Evolutionary conservation across 92 coral and sea anemone genomes (phyloP).

Genomic region (Plumapathes pennacea): DNA sequence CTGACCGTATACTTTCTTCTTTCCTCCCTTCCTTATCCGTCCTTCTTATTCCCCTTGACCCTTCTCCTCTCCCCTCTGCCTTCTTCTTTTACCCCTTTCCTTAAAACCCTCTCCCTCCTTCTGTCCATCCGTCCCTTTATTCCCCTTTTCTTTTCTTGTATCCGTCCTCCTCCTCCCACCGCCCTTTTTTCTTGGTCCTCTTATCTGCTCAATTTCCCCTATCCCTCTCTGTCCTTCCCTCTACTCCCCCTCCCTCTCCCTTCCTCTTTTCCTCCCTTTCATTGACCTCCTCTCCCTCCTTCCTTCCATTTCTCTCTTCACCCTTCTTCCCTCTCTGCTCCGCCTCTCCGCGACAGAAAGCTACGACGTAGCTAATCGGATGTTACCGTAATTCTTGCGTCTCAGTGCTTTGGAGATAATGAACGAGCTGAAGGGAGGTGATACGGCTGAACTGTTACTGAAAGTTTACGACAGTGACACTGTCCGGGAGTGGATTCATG

Average conservation of each 20-base stretch:
- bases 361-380: neutral
- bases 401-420: slow-evolving; percentile 49
- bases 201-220: too few relatives aligned
- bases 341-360: neutral
- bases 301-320: neutral
- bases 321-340: neutral
- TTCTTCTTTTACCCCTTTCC: neutral
- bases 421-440: slow-evolving; percentile 20
- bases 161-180: neutral
- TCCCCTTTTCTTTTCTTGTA: neutral
- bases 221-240: too few relatives aligned
- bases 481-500: slow-evolving; percentile 73
- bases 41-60: neutral
- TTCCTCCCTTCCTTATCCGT: too few relatives aligned
- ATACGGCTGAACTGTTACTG: slow-evolving; percentile 29
- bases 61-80: neutral
- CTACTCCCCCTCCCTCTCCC: neutral
- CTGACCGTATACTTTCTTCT: too few relatives aligned
- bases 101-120: neutral
- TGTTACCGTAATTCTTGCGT: neutral
- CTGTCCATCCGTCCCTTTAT: neutral
- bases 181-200: too few relatives aligned
- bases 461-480: slow-evolving; percentile 46
- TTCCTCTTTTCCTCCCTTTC: neutral
- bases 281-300: neutral